Base-by-base conservation (phyloP, 2,888 invertebrate genomes). In the Suillia variegata region DNA sequence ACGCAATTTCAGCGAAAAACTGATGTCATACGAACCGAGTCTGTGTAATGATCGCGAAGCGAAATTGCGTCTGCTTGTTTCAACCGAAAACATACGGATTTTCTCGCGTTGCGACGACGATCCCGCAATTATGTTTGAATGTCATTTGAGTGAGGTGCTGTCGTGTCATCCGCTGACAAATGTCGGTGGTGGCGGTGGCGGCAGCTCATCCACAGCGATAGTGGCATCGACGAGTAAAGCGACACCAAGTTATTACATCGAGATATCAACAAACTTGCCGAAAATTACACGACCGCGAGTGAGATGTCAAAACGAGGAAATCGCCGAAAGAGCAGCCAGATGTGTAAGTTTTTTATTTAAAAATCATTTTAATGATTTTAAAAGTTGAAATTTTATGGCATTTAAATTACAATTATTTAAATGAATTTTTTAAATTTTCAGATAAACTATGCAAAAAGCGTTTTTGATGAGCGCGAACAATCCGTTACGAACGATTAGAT, bases 361-460 rank as follows among this genome's bases (percentile, higher is more conserved):
- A n/a, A n/a, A n/a, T n/a, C n/a, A n/a, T n/a, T n/a, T n/a, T n/a
- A n/a, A n/a, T n/a, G n/a, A n/a, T n/a, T n/a, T n/a, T n/a, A n/a
- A n/a, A n/a, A n/a, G n/a, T n/a, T n/a, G n/a, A n/a, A n/a, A 6
- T 31, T 31, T 31, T 31, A 31, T 8, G 12, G 6, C 6, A 31
- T 31, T 8, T 31, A 10, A 15, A 60, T 33, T n/a, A 54, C 17
- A 33, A 12, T 20, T 4, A 18, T 33, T 50, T 17, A 15, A 56
- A n/a, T 22, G 21, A 34, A 12, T 24, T 55, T 63, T 56, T 87
- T 89, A 66, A 87, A 89, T 22, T 88, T 90, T 67, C 91, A 94
- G 85, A 92, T 96, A 65, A 94, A 93, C 75, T 93, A 93, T 82
- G 96, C 96, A 58, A 91, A 92, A 80, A 89, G 89, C 74, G 87